phyloP scores from a whole-genome alignment of 2,113 vertebrate species.

The Fregata magnificens region DNA sequence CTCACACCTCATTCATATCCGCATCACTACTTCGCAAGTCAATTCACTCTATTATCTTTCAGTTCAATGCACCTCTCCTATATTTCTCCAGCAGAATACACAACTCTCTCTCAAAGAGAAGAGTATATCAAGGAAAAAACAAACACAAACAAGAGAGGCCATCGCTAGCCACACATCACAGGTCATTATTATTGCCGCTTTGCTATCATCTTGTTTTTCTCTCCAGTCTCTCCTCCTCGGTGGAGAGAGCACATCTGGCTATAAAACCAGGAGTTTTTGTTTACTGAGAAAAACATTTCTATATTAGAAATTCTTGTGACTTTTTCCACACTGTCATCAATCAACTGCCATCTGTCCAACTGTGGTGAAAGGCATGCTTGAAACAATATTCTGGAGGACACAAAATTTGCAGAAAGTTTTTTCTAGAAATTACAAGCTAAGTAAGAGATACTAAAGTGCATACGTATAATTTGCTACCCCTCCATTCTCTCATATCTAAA shows the following conservation, averaged over 20 bases:
- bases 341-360: neutral
- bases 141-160: neutral
- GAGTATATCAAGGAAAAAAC: neutral
- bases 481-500: neutral
- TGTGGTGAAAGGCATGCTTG: neutral
- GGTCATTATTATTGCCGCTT: conserved; percentile 1
- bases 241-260: neutral
- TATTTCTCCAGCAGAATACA: conserved; percentile 11
- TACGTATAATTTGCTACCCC: neutral
- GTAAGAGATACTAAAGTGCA: neutral
- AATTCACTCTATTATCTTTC: conserved; percentile 50
- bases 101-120: neutral
- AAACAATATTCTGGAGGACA: neutral
- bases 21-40: neutral
- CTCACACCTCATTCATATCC: neutral
- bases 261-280: neutral
- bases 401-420: neutral
- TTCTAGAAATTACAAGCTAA: neutral
- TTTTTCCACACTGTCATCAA: neutral
- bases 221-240: neutral
- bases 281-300: neutral
- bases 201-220: neutral
- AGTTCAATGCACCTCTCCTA: conserved; percentile 7
- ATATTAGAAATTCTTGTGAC: neutral
- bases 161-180: neutral